Conservation (phyloP, 2,113 vertebrate species). For the Semicossyphus pulcher region DNA sequence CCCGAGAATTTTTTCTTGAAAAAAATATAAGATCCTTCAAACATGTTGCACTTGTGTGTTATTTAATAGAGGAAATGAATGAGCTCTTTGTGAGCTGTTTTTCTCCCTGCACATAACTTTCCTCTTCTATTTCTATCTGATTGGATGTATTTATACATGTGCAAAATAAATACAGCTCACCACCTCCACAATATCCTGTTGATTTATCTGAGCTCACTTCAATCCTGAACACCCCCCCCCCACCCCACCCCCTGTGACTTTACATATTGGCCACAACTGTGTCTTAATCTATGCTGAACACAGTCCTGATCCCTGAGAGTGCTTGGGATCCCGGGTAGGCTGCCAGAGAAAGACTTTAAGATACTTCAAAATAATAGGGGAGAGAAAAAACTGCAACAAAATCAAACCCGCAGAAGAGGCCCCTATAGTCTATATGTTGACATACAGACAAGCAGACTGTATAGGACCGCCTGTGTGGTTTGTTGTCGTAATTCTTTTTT, state of each 20-base stretch:
- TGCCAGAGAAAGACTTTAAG: conserved; percentile 31
- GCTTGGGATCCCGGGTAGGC: conserved; percentile 3
- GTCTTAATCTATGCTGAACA: conserved; percentile 39
- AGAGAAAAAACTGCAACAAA: conserved; percentile 27
- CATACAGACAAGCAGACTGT: conserved; percentile 50
- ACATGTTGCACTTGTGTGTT: not conserved
- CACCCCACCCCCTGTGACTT: conserved; percentile 17
- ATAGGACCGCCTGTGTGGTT: conserved; percentile 43
- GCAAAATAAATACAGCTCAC: conserved; percentile 4
- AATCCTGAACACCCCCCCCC: no score
- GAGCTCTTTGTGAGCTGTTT: not conserved
- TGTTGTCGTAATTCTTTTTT: conserved; percentile 56
- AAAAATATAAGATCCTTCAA: not conserved
- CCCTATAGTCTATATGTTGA: conserved; percentile 56
- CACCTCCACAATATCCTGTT: not conserved
- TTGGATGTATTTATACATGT: conserved; percentile 2
- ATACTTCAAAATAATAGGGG: conserved; percentile 29
- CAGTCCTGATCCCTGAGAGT: conserved; percentile 21
- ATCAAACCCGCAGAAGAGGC: conserved; percentile 42
- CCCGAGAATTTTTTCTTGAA: no score
- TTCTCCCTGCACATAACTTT: not conserved
- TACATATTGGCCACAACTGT: conserved; percentile 28
- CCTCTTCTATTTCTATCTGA: not conserved
- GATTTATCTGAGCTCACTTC: no score
- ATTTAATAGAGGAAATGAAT: not conserved